Percentiles rank a stretch among this genome's conserved stretches.
Evolutionary conservation across 2,888 invertebrate species (phyloP).

Genomic region (Deilephila porcellus): DNA sequence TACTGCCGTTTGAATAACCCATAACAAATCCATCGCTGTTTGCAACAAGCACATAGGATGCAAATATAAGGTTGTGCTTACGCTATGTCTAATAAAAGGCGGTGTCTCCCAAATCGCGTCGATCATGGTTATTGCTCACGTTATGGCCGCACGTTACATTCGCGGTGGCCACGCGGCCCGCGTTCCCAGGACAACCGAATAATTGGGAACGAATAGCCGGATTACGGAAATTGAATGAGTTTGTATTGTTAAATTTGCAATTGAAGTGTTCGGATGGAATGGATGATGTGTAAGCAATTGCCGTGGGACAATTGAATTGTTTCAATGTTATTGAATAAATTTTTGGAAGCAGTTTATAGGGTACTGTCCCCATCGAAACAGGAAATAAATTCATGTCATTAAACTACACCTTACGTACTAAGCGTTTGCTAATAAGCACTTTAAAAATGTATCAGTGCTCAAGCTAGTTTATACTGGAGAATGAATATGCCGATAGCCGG

Average conservation of each 20-base stretch:
- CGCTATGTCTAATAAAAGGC: background rate
- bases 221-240: conserved; percentile 23
- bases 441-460: too few species aligned
- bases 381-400: too few species aligned
- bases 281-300: background rate
- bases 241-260: conserved; percentile 3
- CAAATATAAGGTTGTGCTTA: conserved; percentile 25
- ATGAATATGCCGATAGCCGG: too few species aligned
- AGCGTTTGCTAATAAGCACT: too few species aligned
- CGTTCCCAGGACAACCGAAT: background rate
- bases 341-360: too few species aligned
- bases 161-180: background rate
- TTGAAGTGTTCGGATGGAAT: background rate
- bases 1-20: conserved; percentile 24
- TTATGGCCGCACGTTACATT: conserved; percentile 20
- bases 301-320: background rate
- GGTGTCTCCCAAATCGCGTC: background rate
- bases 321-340: background rate
- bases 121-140: conserved; percentile 18
- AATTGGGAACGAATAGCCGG: conserved; percentile 11
- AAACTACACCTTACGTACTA: too few species aligned
- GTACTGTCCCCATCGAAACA: too few species aligned
- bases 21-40: background rate
- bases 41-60: conserved; percentile 8
- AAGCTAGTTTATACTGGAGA: too few species aligned